phyloP scores from a whole-genome alignment of 2,888 invertebrate species.

The Drosophila diplacantha region DNA sequence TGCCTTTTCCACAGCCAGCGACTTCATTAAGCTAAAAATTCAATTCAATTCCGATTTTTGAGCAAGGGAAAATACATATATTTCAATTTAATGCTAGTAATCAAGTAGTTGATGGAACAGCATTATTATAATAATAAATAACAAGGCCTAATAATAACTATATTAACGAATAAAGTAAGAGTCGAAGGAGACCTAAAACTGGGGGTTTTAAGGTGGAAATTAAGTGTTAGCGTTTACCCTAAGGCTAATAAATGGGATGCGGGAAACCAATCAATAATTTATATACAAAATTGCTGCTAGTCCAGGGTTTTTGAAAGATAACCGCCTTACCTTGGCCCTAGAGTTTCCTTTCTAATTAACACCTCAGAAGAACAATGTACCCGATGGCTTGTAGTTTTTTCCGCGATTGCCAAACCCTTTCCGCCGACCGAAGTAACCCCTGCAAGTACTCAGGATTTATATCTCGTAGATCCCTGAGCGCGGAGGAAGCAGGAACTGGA shows the following conservation, averaged over 20 bases:
- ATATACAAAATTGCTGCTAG: not conserved
- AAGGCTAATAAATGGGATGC: not conserved
- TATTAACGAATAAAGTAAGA: too few relatives aligned
- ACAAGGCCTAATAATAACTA: too few relatives aligned
- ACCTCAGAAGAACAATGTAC: not conserved
- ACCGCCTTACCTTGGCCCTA: not conserved
- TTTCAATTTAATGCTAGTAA: not conserved
- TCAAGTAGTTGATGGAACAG: not conserved
- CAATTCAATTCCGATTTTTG: slow-evolving; percentile 13
- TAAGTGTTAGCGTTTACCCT: too few relatives aligned
- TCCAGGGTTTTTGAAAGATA: not conserved
- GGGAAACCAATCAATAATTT: not conserved
- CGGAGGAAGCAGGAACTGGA: slow-evolving; percentile 9
- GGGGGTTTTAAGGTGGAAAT: too few relatives aligned
- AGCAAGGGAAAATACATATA: not conserved
- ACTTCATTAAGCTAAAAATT: slow-evolving; percentile 27
- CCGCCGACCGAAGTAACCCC: slow-evolving; percentile 21
- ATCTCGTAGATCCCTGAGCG: too few relatives aligned
- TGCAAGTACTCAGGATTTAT: not conserved
- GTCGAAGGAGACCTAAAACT: too few relatives aligned
- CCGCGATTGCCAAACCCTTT: not conserved
- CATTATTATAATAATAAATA: not conserved
- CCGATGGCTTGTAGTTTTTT: not conserved
- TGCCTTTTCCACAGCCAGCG: not conserved
- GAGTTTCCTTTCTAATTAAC: too few relatives aligned